Percentiles rank a stretch among this genome's conserved stretches.
These are phyloP conservation scores for Neoascia interrupta DNA, from an alignment of 2,888 invertebrate species.

Conservation along the genomic window DNA sequence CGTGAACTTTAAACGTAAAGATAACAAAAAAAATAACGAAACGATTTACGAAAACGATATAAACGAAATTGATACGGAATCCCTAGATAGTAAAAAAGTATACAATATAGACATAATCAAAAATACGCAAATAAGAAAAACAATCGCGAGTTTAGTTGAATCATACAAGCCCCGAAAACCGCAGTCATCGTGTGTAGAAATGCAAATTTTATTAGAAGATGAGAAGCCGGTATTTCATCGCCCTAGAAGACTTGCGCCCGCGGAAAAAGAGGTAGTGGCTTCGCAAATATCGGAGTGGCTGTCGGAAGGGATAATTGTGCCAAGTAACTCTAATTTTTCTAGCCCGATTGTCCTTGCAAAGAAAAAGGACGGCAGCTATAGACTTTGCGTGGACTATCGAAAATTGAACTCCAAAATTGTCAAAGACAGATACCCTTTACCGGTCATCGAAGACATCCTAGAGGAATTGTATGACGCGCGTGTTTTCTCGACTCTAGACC, in stretches of 20 bases:
- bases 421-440: conserved; percentile 58
- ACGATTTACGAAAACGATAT: too few species aligned
- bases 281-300: not conserved
- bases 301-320: not conserved
- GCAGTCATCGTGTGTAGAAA: too few species aligned
- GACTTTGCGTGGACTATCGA: conserved; percentile 75
- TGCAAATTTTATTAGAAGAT: too few species aligned
- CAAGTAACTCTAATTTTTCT: not conserved
- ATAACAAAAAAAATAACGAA: too few species aligned
- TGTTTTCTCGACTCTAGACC: conserved; percentile 71
- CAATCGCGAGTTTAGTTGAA: too few species aligned
- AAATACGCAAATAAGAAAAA: too few species aligned
- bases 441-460: conserved; percentile 40
- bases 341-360: not conserved
- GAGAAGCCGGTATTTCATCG: not conserved
- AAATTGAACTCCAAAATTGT: too few species aligned
- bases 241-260: not conserved
- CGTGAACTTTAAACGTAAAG: too few species aligned
- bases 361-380: conserved; percentile 61
- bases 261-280: not conserved
- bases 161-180: too few species aligned
- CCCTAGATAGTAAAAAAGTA: too few species aligned
- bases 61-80: too few species aligned
- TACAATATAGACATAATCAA: too few species aligned
- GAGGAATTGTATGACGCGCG: conserved; percentile 67